These are phyloP conservation scores for Lasioglossum albipes DNA, from an alignment of 1,140 invertebrate species.

Conservation along the genomic window DNA sequence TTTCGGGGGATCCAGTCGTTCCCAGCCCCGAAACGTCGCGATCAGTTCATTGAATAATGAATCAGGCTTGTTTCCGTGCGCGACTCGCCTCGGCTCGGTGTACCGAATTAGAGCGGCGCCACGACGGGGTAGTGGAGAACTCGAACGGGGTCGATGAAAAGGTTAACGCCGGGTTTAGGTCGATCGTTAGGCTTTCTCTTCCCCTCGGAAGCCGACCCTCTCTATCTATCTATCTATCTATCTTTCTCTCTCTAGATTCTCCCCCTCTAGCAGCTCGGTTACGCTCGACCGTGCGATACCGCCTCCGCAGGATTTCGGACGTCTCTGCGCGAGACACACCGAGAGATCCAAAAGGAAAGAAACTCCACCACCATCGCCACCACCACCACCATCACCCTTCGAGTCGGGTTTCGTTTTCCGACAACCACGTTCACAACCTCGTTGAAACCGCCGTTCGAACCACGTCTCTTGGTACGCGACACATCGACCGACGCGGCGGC, in stretches of 20 bases:
- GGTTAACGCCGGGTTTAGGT: constrained; percentile 61
- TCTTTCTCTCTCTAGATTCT: not conserved
- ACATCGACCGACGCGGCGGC: no score
- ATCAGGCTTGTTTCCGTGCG: constrained; percentile 60
- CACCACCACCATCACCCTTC: not conserved
- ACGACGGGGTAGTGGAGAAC: constrained; percentile 44
- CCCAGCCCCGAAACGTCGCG: constrained; percentile 35
- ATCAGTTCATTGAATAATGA: constrained; percentile 54
- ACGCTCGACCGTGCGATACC: constrained; percentile 74
- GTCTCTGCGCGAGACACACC: not conserved
- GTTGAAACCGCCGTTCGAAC: no score
- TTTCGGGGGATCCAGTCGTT: not conserved
- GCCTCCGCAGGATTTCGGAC: constrained; percentile 35
- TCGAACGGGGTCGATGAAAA: constrained; percentile 59
- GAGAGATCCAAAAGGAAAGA: no score
- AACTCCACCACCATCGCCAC: no score
- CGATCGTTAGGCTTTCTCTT: constrained; percentile 52
- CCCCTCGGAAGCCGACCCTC: no score
- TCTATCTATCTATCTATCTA: not conserved
- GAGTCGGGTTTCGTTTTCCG: not conserved
- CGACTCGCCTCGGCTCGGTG: constrained; percentile 37
- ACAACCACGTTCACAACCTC: no score
- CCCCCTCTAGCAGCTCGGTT: constrained; percentile 38
- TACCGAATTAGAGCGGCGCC: constrained; percentile 59
- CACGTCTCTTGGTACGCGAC: no score